Evolutionary conservation across 2,888 invertebrate genomes (phyloP).

Genomic region (Archips xylosteana): DNA sequence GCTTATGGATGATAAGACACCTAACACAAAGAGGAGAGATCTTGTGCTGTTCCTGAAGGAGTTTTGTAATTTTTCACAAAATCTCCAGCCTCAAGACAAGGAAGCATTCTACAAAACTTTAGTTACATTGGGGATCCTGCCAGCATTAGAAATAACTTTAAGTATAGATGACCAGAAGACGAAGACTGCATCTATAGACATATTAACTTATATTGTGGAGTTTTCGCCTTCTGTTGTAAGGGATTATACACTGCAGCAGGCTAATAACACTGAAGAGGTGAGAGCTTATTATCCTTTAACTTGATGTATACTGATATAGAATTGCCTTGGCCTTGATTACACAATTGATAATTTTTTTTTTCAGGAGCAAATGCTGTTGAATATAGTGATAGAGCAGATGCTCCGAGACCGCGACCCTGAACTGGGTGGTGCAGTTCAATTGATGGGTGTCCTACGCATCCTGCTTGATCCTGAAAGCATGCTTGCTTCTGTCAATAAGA

Average conservation of each 20-base stretch:
- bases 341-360: slow-evolving; percentile 52
- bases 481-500: slow-evolving; percentile 96
- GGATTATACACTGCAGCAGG: slow-evolving; percentile 98
- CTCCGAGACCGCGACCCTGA: slow-evolving; percentile 98
- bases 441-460: slow-evolving; percentile 97
- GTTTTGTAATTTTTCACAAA: slow-evolving; percentile 99
- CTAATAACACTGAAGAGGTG: slow-evolving; percentile 95
- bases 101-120: slow-evolving; percentile 99
- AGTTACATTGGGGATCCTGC: slow-evolving; percentile 94
- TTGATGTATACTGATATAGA: slow-evolving; percentile 40
- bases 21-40: slow-evolving; percentile 94
- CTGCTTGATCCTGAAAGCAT: slow-evolving; percentile 99
- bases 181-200: slow-evolving; percentile 98
- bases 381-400: slow-evolving; percentile 99
- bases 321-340: slow-evolving; percentile 15
- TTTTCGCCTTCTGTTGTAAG: slow-evolving; percentile 98
- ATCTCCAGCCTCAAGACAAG: slow-evolving; percentile 98
- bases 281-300: slow-evolving; percentile 37
- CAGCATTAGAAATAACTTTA: slow-evolving; percentile 95
- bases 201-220: slow-evolving; percentile 98
- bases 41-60: slow-evolving; percentile 99
- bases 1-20: slow-evolving; percentile 95
- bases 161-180: slow-evolving; percentile 97
- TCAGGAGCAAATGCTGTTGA: slow-evolving; percentile 97
- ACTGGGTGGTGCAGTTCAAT: slow-evolving; percentile 98